A percentile compares a stretch with the other conserved stretches of the same genome.
These are phyloP conservation scores for Centropus bengalensis DNA, from an alignment of 2,113 vertebrate species.

Conservation along the genomic window DNA sequence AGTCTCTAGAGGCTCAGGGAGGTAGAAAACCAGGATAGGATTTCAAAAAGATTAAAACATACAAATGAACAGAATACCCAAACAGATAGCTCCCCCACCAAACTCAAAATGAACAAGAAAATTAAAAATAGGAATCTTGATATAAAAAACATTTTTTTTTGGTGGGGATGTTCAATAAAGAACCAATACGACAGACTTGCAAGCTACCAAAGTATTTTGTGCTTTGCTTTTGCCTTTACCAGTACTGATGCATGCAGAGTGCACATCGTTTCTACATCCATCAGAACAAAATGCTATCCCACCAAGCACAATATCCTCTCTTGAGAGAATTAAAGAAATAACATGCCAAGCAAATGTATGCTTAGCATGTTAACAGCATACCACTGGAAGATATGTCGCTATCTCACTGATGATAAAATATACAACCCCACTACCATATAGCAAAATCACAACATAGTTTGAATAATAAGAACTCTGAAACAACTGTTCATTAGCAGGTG, in stretches of 20 bases:
- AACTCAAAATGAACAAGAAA: background rate
- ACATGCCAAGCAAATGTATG: background rate
- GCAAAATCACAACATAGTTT: background rate
- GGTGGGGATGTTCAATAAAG: background rate
- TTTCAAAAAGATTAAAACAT: background rate
- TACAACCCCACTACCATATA: background rate
- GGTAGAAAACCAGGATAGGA: background rate
- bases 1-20: background rate
- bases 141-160: background rate
- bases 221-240: background rate
- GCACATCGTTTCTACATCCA: background rate
- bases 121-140: background rate
- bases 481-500: background rate
- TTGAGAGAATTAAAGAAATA: background rate
- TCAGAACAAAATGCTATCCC: background rate
- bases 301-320: background rate
- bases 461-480: background rate
- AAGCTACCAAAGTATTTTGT: background rate
- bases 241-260: background rate
- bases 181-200: background rate
- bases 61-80: background rate
- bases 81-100: background rate
- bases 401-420: background rate
- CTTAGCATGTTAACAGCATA: background rate
- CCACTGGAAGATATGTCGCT: rapidly evolving